These are phyloP conservation scores for Ectemnius cavifrons DNA, from an alignment of 2,888 invertebrate genomes.

Conservation along the genomic window DNA sequence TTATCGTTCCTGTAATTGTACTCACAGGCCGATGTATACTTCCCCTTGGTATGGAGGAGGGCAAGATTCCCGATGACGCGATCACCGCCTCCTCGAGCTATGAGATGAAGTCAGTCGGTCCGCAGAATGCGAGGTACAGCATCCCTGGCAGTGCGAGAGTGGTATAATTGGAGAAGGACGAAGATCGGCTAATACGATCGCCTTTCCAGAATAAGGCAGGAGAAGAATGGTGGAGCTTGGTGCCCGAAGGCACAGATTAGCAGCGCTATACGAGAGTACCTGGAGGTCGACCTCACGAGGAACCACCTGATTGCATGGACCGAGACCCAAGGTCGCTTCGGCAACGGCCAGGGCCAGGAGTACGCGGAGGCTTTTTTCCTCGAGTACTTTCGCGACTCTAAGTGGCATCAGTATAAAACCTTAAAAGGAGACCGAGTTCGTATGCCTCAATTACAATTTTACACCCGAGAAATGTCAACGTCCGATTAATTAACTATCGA, in stretches of 20 bases:
- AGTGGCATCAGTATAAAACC: constrained; percentile 90
- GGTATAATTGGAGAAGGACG: not conserved
- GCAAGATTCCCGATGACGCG: constrained; percentile 89
- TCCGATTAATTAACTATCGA: not conserved
- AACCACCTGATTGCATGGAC: constrained; percentile 90
- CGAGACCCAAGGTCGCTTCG: constrained; percentile 94
- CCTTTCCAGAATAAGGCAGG: constrained; percentile 86
- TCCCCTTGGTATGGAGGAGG: constrained; percentile 93
- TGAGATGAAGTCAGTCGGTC: constrained; percentile 92
- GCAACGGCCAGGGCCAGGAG: constrained; percentile 93
- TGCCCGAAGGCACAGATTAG: constrained; percentile 91
- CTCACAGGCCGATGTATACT: constrained; percentile 83
- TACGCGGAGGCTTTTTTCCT: constrained; percentile 90
- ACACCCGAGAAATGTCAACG: constrained; percentile 9
- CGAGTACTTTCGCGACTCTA: constrained; percentile 87
- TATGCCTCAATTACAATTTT: constrained; percentile 20
- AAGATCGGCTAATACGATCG: not conserved
- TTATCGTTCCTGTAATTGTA: constrained; percentile 50
- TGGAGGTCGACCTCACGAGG: constrained; percentile 88
- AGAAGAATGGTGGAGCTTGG: constrained; percentile 95
- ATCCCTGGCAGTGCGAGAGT: not conserved
- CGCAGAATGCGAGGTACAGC: constrained; percentile 90
- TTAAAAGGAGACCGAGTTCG: constrained; percentile 86
- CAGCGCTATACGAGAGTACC: constrained; percentile 87
- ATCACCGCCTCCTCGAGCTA: constrained; percentile 92